Conservation (phyloP, 2,888 invertebrate species). For the Agrochola lychnidis region DNA sequence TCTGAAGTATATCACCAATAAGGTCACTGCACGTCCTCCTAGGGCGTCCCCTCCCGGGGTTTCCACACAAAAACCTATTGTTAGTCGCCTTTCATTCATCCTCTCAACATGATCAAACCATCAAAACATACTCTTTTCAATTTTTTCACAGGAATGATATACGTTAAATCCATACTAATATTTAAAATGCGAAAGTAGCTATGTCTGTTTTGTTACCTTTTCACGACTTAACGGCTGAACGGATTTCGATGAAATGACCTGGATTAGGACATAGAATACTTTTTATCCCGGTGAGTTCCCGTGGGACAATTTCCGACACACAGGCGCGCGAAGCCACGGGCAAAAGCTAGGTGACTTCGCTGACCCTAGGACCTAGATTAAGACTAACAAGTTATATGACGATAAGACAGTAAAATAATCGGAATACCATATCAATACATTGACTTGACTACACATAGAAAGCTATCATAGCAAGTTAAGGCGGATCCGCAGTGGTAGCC, state of each 20-base stretch:
- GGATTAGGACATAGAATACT: background rate
- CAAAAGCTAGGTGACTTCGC: background rate
- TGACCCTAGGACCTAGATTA: background rate
- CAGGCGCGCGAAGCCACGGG: background rate
- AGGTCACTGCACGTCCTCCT: too few species aligned
- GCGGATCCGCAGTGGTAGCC: too few species aligned
- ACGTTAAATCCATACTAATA: background rate
- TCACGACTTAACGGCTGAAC: too few species aligned
- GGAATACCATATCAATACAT: conserved; percentile 1
- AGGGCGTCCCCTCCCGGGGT: too few species aligned
- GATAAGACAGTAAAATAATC: conserved; percentile 6
- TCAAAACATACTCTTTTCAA: too few species aligned
- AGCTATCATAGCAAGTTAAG: conserved; percentile 28
- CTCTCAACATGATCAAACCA: too few species aligned
- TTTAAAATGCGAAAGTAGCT: background rate
- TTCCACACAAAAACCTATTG: too few species aligned
- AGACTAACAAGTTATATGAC: background rate
- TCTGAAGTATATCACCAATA: too few species aligned
- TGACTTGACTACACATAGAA: conserved; percentile 24
- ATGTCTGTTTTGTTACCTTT: background rate
- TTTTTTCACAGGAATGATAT: too few species aligned
- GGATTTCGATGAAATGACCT: background rate
- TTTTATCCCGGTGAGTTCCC: background rate
- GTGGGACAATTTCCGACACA: background rate
- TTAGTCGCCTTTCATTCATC: too few species aligned